Conservation (phyloP, 2,113 vertebrate genomes). For the Aspiorhynchus laticeps region DNA sequence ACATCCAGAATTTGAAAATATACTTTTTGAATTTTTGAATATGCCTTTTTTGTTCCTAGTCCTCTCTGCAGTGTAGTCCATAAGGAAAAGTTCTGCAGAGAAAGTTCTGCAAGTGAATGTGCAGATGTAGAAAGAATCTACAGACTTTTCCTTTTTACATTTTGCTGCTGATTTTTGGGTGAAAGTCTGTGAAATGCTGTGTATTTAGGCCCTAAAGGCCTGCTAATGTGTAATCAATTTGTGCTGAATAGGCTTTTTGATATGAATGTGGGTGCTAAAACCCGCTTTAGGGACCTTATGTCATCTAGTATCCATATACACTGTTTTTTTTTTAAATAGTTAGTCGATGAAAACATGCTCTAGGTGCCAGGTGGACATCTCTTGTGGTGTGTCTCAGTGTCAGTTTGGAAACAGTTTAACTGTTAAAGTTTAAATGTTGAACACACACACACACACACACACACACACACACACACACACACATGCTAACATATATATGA, state of each 20-base stretch:
- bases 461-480: too few species aligned
- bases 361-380: not conserved
- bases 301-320: not conserved
- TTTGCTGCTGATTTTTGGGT: not conserved
- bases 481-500: too few species aligned
- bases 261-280: not conserved
- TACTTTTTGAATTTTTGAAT: not conserved
- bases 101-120: not conserved
- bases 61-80: not conserved
- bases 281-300: not conserved
- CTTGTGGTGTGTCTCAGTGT: not conserved
- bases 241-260: not conserved
- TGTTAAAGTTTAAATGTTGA: too few species aligned
- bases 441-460: too few species aligned
- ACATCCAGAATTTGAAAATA: conserved; percentile 1
- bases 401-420: not conserved
- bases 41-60: not conserved
- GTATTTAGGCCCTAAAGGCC: not conserved
- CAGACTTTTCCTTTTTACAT: not conserved
- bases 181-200: not conserved
- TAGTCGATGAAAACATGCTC: not conserved
- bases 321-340: not conserved
- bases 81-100: not conserved
- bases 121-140: not conserved
- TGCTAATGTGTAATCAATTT: conserved; percentile 5